Percentiles rank a stretch among this genome's conserved stretches.
Evolutionary conservation across 2,888 invertebrate genomes (phyloP).

Genomic region (Pecten maximus): DNA sequence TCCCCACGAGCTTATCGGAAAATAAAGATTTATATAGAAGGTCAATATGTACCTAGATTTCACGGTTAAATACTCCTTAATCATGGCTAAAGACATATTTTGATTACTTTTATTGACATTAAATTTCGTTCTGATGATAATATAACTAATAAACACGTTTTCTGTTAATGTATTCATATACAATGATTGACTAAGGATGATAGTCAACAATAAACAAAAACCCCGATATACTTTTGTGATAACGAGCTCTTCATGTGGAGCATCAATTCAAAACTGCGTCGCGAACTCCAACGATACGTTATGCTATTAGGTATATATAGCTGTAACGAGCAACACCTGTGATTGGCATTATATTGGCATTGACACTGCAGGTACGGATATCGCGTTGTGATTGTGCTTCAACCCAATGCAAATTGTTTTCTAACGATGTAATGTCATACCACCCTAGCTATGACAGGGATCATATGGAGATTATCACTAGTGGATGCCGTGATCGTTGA

Average conservation of each 20-base stretch:
- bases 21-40: too few relatives aligned
- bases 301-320: neutral
- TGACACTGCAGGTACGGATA: neutral
- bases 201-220: too few relatives aligned
- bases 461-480: neutral
- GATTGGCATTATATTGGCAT: neutral
- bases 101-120: too few relatives aligned
- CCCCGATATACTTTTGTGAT: too few relatives aligned
- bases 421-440: neutral
- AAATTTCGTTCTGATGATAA: too few relatives aligned
- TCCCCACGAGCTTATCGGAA: too few relatives aligned
- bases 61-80: too few relatives aligned
- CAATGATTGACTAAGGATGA: too few relatives aligned
- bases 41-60: too few relatives aligned
- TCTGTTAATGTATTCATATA: too few relatives aligned
- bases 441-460: neutral
- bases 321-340: neutral
- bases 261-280: neutral
- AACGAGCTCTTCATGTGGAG: neutral
- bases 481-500: neutral
- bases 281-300: neutral
- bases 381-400: neutral
- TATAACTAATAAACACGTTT: too few relatives aligned
- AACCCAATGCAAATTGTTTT: conserved; percentile 10
- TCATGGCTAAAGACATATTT: too few relatives aligned